Percentiles rank a stretch among this genome's conserved stretches.
Conservation (phyloP, 2,888 invertebrate species). For the Crepidodera aurea region DNA sequence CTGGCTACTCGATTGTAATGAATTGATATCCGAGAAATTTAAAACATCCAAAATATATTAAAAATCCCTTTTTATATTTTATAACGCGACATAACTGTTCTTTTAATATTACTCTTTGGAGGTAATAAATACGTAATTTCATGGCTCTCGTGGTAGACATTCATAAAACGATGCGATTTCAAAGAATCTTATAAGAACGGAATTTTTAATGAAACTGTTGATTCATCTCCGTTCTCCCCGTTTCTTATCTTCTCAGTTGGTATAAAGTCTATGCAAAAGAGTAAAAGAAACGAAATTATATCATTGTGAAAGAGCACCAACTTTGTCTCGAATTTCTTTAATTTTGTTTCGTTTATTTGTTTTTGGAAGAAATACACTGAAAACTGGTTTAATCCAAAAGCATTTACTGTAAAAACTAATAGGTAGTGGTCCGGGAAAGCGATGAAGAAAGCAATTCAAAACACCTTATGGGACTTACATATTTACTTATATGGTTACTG, state of each 20-base stretch:
- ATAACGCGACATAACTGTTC: background rate
- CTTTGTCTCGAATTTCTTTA: background rate
- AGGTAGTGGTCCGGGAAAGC: too few species aligned
- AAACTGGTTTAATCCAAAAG: too few species aligned
- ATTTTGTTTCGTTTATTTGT: background rate
- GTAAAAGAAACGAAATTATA: conserved; percentile 14
- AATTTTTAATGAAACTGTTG: conserved; percentile 27
- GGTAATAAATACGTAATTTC: conserved; percentile 18
- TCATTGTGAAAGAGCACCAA: background rate
- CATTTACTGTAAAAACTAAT: too few species aligned
- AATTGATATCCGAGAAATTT: too few species aligned
- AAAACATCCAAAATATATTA: background rate
- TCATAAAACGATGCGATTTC: conserved; percentile 16
- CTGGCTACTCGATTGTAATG: too few species aligned
- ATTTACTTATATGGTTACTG: too few species aligned
- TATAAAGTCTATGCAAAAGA: conserved; percentile 7
- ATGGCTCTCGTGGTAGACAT: conserved; percentile 13
- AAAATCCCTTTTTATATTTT: background rate
- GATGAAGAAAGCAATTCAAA: too few species aligned
- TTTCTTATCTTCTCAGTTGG: background rate
- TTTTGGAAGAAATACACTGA: too few species aligned
- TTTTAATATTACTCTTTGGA: conserved; percentile 11
- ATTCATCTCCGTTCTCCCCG: conserved; percentile 14
- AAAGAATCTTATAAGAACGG: conserved; percentile 12
- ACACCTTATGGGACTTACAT: too few species aligned